phyloP scores from a whole-genome alignment of 30 jellyfish, hydroid and myxozoan species.

The Turritopsis dohrnii region DNA sequence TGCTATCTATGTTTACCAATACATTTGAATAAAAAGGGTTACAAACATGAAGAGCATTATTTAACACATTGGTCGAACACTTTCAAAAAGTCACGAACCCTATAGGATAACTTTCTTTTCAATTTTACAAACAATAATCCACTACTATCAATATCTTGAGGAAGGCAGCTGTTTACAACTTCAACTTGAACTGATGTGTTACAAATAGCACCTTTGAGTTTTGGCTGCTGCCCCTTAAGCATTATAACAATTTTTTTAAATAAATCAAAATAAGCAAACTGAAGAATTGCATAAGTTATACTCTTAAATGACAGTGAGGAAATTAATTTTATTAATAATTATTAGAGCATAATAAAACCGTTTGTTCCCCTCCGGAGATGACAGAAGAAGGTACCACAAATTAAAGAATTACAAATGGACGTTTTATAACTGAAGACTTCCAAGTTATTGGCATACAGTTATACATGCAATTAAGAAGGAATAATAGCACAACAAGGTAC shows the following conservation, averaged over 20 bases:
- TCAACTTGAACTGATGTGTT: neutral
- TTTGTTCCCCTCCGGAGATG: no score
- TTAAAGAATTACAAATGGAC: no score
- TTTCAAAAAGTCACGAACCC: conserved; percentile 8
- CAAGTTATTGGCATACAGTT: no score
- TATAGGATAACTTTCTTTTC: neutral
- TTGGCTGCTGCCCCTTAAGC: conserved; percentile 21
- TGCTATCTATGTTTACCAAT: neutral
- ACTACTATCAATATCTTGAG: neutral
- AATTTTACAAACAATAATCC: neutral
- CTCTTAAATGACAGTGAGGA: no score
- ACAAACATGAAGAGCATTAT: neutral
- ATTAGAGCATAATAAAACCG: no score
- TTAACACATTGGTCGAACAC: conserved; percentile 2
- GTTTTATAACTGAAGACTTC: no score
- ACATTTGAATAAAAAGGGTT: neutral
- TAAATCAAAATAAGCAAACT: no score
- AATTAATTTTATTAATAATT: no score
- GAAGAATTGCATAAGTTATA: no score
- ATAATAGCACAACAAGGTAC: no score
- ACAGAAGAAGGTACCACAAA: no score
- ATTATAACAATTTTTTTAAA: conserved; percentile 1
- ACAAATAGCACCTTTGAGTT: conserved; percentile 14
- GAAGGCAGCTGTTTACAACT: neutral
- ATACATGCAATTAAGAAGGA: no score